Evolutionary conservation across 2,113 vertebrate species (phyloP), one percentile per base, ranked within the genome.

Genomic region (Sinocyclocheilus anophthalmus): DNA sequence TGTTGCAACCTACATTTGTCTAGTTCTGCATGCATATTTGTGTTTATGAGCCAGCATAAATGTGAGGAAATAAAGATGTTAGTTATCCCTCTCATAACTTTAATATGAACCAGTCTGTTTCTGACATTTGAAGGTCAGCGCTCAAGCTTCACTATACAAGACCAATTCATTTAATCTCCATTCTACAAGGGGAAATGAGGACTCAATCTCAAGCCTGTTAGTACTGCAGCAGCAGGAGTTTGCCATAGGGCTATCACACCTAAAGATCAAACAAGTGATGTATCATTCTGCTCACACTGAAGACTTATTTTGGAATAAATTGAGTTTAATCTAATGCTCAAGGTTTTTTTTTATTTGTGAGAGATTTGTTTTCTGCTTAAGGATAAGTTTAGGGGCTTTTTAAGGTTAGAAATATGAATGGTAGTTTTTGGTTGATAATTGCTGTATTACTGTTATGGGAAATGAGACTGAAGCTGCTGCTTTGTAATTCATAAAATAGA

Each of bases 61-160:
- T 42, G 30, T 11, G 5, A 70, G 48, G 26, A 63, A 78, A 69
- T 87, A 61, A 84, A 87, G 75, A 59, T 26, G 26, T 63, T 24
- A 50, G 67, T 81, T 81, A 76, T 82, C 70, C 20, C 33, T 78
- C 33, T 83, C 48, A 69, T 45, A 70, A 83, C 72, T 83, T 39
- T 22, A 69, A 57, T 55, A 45, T 73, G 33, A 86, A 57, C 33
- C 26, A 13, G 33, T 80, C n/a, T 70, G 50, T 30, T 85, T 81
- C 76, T 85, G 84, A 37, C 75, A 61, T 85, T 78, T 85, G 84
- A 80, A 85, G 76, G 77, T 80, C 76, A 86, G 26, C 5, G 5
- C 45, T 82, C 5, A 11, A 82, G 80, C 80, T 69, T 16, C 24
- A 50, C 59, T 30, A 6, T 67, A 53, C 81, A n/a, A 82, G 26